These are phyloP conservation scores for Proales similis DNA, from an alignment of 1,140 invertebrate species.

Conservation along the genomic window DNA sequence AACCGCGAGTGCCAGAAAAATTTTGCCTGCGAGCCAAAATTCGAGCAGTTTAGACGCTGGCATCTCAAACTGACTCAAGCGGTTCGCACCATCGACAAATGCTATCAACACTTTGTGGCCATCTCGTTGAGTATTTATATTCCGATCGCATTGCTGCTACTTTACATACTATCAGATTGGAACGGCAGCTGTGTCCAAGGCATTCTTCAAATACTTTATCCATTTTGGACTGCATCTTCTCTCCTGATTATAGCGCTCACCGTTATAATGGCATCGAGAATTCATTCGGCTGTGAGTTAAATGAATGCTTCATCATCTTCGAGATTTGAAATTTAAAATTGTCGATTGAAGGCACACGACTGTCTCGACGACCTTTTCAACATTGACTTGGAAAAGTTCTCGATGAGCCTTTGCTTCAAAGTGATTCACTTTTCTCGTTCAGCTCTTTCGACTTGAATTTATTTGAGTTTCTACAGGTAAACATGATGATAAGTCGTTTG, in stretches of 20 bases:
- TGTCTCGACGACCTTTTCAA: background rate
- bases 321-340: no score
- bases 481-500: no score
- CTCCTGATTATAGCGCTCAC: background rate
- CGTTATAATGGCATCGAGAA: background rate
- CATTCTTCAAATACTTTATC: background rate
- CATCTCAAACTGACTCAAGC: background rate
- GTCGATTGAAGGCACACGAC: no score
- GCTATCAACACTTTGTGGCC: background rate
- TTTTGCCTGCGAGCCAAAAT: background rate
- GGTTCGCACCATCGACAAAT: background rate
- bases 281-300: background rate
- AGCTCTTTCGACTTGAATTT: no score
- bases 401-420: background rate
- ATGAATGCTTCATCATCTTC: no score
- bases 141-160: background rate
- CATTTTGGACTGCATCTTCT: background rate
- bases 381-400: background rate
- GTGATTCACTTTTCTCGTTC: no score
- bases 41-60: background rate
- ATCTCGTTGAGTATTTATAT: background rate
- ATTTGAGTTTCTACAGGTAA: no score
- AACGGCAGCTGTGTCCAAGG: background rate
- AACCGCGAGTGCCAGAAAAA: background rate
- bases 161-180: background rate